Evolutionary conservation across 2,888 invertebrate species (phyloP).

Genomic region (Acanthosepion lycidas): DNA sequence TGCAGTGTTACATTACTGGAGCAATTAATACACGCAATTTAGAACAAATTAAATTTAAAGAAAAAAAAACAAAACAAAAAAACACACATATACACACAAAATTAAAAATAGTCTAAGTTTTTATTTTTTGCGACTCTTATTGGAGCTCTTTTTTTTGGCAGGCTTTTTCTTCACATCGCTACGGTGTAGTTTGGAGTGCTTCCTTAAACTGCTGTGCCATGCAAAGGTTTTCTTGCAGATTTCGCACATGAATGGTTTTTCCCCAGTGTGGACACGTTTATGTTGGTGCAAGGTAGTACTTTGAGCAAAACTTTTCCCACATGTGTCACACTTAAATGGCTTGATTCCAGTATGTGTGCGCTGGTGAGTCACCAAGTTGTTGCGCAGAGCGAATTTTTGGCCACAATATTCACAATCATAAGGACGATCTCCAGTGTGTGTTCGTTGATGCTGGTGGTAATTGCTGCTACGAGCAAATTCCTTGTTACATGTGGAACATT

Average conservation of each 20-base stretch:
- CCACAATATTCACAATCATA: not conserved
- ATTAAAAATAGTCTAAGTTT: not conserved
- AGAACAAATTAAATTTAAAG: too few relatives aligned
- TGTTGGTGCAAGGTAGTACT: not conserved
- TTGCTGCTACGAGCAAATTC: slow-evolving; percentile 11
- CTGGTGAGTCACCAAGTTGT: not conserved
- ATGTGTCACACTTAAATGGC: not conserved
- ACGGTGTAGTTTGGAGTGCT: not conserved
- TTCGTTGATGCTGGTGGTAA: not conserved
- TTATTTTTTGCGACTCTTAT: not conserved
- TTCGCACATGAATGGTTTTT: not conserved
- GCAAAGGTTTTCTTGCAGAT: not conserved
- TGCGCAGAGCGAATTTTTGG: not conserved
- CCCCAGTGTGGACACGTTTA: not conserved
- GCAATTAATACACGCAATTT: too few relatives aligned
- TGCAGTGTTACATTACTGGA: too few relatives aligned
- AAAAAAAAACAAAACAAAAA: too few relatives aligned
- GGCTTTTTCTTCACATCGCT: not conserved
- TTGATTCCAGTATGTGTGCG: not conserved
- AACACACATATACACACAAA: not conserved
- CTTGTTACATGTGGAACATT: not conserved
- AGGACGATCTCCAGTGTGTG: not conserved
- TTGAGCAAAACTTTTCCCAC: not conserved
- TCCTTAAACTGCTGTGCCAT: not conserved
- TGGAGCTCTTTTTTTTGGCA: not conserved